Base-by-base conservation (phyloP, 2,797 vertebrate species). In the Enteromius mattozi region DNA sequence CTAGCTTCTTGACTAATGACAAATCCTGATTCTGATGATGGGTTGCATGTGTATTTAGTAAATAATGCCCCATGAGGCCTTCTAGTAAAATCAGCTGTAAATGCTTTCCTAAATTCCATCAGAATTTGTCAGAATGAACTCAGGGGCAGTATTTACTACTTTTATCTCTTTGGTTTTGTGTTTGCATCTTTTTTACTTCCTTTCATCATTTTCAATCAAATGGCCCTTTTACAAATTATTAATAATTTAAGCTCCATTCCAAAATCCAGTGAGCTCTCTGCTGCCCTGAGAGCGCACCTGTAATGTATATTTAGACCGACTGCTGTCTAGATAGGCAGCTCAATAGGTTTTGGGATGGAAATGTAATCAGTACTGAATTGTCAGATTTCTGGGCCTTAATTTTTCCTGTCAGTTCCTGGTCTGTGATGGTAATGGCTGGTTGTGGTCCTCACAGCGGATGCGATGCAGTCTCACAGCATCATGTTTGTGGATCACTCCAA, bases 381-480 rank as follows among this genome's bases (percentile, higher is more conserved):
- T 56, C 12, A 1, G 6, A 59, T 76, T 30, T 68, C 59, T 68
- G n/a, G 24, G 74, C 74, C 19, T n/a, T 40, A 56, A 16, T 56
- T 68, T 33, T 47, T 4, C 21, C 45, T 79, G 40, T 82, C 42
- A 66, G 16, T 49, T 59, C 24, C 49, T 37, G 37, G 16, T 7
- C 1, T 16, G 30, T 54, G 16, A 0, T 9, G 45, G 2, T 84
- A 59, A 59, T 65, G 17, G 56, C 33, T 78, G 59, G 17, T 91
- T 92, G 91, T 86, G 68, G 90, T 89, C 89, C 93, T 92, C 86
- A 86, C 90, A 99, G 98, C 95, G 0, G 97, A 99, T 45, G 89
- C 94, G 68, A 93, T 97, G 90, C 97, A 97, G 92, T 95, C 95
- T 70, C 97, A 97, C 91, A 94, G 92, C 89, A 90, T 91, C 2